phyloP scores from a whole-genome alignment of 2,797 vertebrate species.

The Morelia viridis region DNA sequence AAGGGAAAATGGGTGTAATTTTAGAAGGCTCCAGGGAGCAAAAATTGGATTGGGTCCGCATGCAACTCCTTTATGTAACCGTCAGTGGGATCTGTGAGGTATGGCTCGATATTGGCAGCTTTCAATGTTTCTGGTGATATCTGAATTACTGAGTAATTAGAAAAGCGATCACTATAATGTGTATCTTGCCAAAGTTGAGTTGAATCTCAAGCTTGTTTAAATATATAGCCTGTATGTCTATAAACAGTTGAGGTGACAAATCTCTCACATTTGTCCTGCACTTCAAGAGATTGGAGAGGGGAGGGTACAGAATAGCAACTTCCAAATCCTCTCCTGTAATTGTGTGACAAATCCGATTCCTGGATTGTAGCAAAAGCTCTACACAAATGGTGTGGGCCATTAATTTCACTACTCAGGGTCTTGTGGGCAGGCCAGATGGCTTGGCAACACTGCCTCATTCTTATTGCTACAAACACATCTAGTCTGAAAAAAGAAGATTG shows the following conservation, averaged over 20 bases:
- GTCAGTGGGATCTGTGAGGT: neutral
- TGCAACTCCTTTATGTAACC: neutral
- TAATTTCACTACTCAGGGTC: conserved; percentile 70
- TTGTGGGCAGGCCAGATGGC: conserved; percentile 68
- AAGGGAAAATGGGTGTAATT: no score
- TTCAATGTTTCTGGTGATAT: neutral
- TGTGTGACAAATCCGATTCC: conserved; percentile 67
- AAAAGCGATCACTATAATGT: neutral
- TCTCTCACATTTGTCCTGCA: neutral
- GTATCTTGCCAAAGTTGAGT: neutral
- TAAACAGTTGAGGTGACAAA: neutral
- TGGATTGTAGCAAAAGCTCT: conserved; percentile 64
- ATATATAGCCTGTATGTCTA: neutral
- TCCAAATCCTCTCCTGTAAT: conserved; percentile 39
- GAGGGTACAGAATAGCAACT: conserved; percentile 1
- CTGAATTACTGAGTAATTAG: neutral
- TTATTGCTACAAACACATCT: conserved; percentile 60
- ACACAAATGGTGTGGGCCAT: conserved; percentile 64
- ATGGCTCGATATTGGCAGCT: neutral
- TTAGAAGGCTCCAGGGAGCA: no score
- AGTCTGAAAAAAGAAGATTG: conserved; percentile 72
- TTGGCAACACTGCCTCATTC: conserved; percentile 69
- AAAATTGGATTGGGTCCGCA: no score
- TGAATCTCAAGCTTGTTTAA: neutral
- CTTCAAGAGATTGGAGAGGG: neutral